phyloP scores from a whole-genome alignment of 2,113 vertebrate genomes.

The Hystrix brachyura region DNA sequence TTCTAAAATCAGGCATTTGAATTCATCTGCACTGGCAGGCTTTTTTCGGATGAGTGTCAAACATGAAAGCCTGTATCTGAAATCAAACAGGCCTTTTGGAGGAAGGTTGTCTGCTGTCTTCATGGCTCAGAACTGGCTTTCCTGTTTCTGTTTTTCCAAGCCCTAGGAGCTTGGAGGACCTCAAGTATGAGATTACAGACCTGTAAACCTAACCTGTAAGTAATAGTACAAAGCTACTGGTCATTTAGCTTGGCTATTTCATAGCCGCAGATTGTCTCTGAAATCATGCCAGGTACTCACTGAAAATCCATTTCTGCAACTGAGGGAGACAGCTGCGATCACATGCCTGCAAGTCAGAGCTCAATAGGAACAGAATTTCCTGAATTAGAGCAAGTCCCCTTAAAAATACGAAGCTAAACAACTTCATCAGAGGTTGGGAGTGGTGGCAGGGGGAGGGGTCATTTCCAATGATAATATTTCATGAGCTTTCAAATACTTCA shows the following conservation, averaged over 20 bases:
- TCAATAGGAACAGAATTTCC: not conserved
- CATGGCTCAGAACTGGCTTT: rapidly evolving
- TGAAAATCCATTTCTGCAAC: not conserved
- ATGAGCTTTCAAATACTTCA: conserved; percentile 41
- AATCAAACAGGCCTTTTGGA: not conserved
- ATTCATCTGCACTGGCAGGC: not conserved
- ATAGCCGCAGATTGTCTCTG: not conserved
- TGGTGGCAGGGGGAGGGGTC: not conserved
- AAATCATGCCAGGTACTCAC: not conserved
- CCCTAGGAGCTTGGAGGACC: not conserved
- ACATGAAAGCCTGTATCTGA: conserved; percentile 7
- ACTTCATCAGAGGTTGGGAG: not conserved
- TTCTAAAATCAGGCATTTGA: not conserved
- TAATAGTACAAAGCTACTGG: not conserved
- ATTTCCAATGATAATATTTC: not conserved
- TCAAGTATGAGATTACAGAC: not conserved
- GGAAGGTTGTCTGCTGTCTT: not conserved
- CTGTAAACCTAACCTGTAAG: not conserved
- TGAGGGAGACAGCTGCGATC: not conserved
- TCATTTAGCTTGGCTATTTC: not conserved
- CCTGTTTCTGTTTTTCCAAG: not conserved
- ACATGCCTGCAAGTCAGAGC: not conserved
- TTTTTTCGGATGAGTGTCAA: not conserved
- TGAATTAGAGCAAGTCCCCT: conserved; percentile 27
- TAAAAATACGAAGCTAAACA: conserved; percentile 4